Conservation (phyloP, 2,888 invertebrate genomes). For the Luffia ferchaultella region DNA sequence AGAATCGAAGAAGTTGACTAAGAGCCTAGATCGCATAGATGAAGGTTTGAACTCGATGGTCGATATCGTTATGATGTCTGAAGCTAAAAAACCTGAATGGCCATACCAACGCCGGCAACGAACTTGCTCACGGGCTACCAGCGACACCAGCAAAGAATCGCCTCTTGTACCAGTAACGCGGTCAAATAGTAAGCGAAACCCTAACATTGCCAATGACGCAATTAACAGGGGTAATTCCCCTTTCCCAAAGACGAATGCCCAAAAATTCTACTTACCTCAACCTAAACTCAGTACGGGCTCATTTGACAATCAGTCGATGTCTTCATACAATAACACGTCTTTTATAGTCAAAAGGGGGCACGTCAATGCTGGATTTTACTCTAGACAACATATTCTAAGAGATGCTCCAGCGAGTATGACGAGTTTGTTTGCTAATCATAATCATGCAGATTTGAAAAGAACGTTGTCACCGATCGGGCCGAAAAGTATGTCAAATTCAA, state of each 20-base stretch:
- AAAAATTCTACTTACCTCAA: slow-evolving; percentile 42
- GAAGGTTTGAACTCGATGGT: slow-evolving; percentile 76
- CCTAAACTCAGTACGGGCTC: slow-evolving; percentile 37
- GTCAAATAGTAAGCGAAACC: slow-evolving; percentile 31
- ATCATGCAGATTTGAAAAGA: slow-evolving; percentile 52
- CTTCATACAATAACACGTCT: slow-evolving; percentile 40
- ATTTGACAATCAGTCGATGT: slow-evolving; percentile 32
- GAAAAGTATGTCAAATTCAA: slow-evolving; percentile 31
- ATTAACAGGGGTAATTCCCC: slow-evolving; percentile 18
- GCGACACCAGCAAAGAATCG: slow-evolving; percentile 43
- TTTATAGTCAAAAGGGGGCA: slow-evolving; percentile 71
- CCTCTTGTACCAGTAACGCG: slow-evolving; percentile 42
- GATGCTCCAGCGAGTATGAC: slow-evolving; percentile 59
- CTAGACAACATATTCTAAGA: slow-evolving; percentile 59
- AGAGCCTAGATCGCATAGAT: slow-evolving; percentile 82
- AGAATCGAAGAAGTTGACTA: slow-evolving; percentile 71
- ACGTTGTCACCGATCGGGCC: slow-evolving; percentile 43
- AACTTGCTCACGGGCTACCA: slow-evolving; percentile 44
- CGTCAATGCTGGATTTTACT: slow-evolving; percentile 71
- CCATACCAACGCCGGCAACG: slow-evolving; percentile 50
- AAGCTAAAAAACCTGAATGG: slow-evolving; percentile 50
- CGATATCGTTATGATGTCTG: slow-evolving; percentile 72
- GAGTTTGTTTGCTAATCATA: slow-evolving; percentile 49
- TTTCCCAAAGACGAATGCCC: slow-evolving; percentile 29
- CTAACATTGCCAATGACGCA: no score